phyloP scores from a whole-genome alignment of 2,888 invertebrate species.

The Sclerodermus sp. region DNA sequence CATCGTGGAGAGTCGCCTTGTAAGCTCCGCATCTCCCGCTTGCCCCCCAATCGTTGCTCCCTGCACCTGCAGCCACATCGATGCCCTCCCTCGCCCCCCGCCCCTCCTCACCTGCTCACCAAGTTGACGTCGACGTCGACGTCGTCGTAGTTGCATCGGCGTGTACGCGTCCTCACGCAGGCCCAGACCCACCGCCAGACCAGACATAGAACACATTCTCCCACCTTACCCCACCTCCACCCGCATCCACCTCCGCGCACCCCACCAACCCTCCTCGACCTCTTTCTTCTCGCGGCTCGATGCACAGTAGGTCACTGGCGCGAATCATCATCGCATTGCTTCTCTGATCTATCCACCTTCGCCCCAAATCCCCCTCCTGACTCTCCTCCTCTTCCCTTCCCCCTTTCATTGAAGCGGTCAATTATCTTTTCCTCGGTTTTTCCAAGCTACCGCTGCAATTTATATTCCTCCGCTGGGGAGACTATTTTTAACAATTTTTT shows the following conservation, averaged over 20 bases:
- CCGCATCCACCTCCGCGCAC: conserved; percentile 7
- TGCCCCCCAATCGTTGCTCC: no score
- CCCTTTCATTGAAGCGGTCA: neutral
- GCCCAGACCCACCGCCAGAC: conserved; percentile 40
- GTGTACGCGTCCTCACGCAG: conserved; percentile 54
- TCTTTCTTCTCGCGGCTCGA: conserved; percentile 6
- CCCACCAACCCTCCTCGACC: conserved; percentile 1
- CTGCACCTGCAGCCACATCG: conserved; percentile 9
- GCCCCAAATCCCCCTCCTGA: neutral
- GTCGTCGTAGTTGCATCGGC: conserved; percentile 38
- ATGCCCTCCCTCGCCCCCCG: neutral
- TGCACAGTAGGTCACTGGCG: conserved; percentile 40
- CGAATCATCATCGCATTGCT: conserved; percentile 32
- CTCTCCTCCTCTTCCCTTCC: neutral
- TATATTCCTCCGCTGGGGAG: no score
- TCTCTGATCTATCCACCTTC: no score
- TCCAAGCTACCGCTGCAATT: no score
- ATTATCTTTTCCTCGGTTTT: no score
- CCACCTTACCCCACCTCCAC: conserved; percentile 8
- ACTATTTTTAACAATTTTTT: no score
- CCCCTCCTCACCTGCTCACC: conserved; percentile 24
- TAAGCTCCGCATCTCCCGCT: no score
- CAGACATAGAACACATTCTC: conserved; percentile 23
- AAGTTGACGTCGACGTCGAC: conserved; percentile 31
- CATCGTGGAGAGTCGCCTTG: conserved; percentile 1